Evolutionary conservation across 2,888 invertebrate species (phyloP), one percentile per base, ranked within the genome.

Genomic region (Opisthograptis luteolata): DNA sequence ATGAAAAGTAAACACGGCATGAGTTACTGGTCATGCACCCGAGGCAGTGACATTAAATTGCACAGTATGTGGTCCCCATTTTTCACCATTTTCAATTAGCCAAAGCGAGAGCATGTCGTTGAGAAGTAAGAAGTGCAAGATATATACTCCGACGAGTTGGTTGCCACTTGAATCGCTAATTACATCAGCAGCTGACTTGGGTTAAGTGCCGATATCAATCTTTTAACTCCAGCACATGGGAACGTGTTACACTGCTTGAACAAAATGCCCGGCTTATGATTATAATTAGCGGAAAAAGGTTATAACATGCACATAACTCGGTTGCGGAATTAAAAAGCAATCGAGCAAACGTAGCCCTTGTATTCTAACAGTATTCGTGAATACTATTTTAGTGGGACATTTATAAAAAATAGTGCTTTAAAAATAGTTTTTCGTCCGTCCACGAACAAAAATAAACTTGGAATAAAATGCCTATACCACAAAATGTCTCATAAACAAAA

Each of bases 191-290:
- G 82, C 77, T 81, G 81, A 80, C 73, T 80, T 44, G 63, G 47
- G 67, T 68, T 79, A 79, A 82, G 76, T 79, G 76, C 66, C 55
- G 79, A 81, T 82, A 84, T 83, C 70, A 81, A 84, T 84, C 84
- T 80, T n/a, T n/a, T 68, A 63, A 65, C 66, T 64, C 63, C 62
- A 64, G 66, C 70, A 72, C 66, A 72, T 69, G 74, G 66, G 77
- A 77, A 76, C 70, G 59, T 43, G 64, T 58, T 63, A 64, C 64
- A 63, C 56, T 60, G 59, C 55, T 59, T 63, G 50, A 44, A 51
- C 62, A 65, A 64, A 65, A 69, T 68, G 65, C 62, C 64, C 55
- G 58, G 63, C 68, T 68, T 60, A 62, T 62, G 53, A 44, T 57
- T 48, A 59, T 70, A 54, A 60, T 58, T 54, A 53, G 47, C 53